Conservation (phyloP, 2,888 invertebrate species). For the Andrena bucephala region DNA sequence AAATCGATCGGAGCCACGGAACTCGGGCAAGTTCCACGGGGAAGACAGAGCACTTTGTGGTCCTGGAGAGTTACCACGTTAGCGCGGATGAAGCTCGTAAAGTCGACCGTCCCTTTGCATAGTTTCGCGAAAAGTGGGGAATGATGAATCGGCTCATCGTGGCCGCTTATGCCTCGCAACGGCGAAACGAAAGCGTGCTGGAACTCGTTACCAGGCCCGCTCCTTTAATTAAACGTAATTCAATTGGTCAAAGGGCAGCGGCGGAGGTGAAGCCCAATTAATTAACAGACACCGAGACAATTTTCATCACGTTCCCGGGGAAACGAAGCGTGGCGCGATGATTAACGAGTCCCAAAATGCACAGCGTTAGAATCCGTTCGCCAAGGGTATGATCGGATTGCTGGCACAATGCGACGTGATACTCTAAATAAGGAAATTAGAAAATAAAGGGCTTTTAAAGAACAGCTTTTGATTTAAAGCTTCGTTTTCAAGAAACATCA, state of each 20-base stretch:
- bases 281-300: slow-evolving; percentile 21
- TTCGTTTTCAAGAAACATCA: too few species aligned
- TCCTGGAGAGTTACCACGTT: slow-evolving; percentile 9
- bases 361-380: too few species aligned
- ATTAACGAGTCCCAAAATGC: slow-evolving; percentile 5
- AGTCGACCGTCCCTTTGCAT: slow-evolving; percentile 9
- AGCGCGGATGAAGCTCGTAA: slow-evolving; percentile 12
- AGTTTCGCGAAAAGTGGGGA: slow-evolving; percentile 4
- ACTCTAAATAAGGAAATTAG: too few species aligned
- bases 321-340: not conserved
- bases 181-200: not conserved
- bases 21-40: slow-evolving; percentile 7
- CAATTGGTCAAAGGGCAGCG: slow-evolving; percentile 20
- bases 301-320: slow-evolving; percentile 1
- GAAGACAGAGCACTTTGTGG: slow-evolving; percentile 10
- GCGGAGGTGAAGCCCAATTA: not conserved
- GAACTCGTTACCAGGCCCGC: not conserved
- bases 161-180: not conserved
- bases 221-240: slow-evolving; percentile 12
- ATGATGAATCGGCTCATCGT: slow-evolving; percentile 13
- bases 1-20: slow-evolving; percentile 21
- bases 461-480: too few species aligned
- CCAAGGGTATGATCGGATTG: too few species aligned
- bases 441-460: too few species aligned
- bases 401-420: too few species aligned